Evolutionary conservation across 2,113 vertebrate genomes (phyloP).

Genomic region (Myiagra hebetior): DNA sequence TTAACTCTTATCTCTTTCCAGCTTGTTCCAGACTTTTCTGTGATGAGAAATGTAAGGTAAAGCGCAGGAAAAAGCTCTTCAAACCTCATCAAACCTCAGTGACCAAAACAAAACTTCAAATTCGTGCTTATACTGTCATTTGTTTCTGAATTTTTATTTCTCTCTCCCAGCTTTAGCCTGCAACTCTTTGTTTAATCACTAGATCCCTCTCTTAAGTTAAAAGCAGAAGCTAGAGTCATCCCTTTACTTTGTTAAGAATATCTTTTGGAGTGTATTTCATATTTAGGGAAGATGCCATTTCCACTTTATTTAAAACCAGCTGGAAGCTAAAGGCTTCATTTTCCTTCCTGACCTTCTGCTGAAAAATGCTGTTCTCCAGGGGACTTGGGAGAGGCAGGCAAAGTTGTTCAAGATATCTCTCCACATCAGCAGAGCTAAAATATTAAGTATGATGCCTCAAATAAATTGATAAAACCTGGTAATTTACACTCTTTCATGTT

Average conservation of each 20-base stretch:
- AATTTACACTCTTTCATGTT: background rate
- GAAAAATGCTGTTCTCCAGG: background rate
- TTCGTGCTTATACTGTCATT: background rate
- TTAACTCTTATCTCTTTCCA: background rate
- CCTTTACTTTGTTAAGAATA: background rate
- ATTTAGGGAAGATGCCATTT: slow-evolving; percentile 2
- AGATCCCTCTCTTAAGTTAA: background rate
- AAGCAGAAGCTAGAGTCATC: background rate
- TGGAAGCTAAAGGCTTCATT: background rate
- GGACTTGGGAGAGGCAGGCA: background rate
- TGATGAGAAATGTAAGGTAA: background rate
- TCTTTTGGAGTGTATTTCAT: background rate
- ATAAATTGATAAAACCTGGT: background rate
- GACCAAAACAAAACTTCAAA: background rate
- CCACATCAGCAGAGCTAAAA: background rate
- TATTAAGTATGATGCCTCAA: background rate
- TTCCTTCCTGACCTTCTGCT: slow-evolving; percentile 1
- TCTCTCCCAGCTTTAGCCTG: background rate
- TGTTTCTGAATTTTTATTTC: background rate
- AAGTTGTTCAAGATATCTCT: background rate
- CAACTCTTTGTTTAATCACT: background rate
- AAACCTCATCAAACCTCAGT: background rate
- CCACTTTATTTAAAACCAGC: background rate
- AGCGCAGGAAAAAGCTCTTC: background rate
- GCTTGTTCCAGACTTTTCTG: background rate